phyloP scores from a whole-genome alignment of 1,140 invertebrate genomes.

The Diorhabda carinulata region DNA sequence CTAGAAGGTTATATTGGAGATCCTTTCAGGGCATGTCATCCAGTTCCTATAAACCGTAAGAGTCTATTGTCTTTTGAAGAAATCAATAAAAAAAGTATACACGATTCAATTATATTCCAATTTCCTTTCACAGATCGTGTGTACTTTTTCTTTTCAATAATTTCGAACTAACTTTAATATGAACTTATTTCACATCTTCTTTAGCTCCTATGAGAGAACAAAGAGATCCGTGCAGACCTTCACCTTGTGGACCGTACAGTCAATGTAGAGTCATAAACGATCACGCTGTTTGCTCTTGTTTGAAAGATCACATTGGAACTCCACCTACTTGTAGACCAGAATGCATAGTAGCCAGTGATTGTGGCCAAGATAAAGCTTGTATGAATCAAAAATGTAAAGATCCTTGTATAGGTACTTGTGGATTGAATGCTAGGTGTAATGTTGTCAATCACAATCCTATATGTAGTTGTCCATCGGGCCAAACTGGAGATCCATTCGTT shows the following conservation, averaged over 20 bases:
- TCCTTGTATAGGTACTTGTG: conserved; percentile 72
- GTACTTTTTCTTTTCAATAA: neutral
- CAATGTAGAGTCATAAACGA: conserved; percentile 61
- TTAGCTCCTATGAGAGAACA: conserved; percentile 45
- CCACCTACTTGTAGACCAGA: conserved; percentile 70
- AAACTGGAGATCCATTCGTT: conserved; percentile 70
- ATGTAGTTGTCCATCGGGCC: conserved; percentile 66
- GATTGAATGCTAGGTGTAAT: conserved; percentile 66
- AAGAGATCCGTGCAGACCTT: conserved; percentile 60
- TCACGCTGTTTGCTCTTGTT: conserved; percentile 68
- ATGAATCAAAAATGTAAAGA: conserved; percentile 71
- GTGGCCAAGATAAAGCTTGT: conserved; percentile 64
- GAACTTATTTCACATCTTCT: conserved; percentile 37
- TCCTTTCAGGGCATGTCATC: conserved; percentile 53
- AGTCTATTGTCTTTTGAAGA: conserved; percentile 15
- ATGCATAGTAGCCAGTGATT: conserved; percentile 72
- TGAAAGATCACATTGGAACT: conserved; percentile 62
- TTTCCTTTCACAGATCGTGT: too few relatives aligned
- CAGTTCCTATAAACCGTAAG: conserved; percentile 42
- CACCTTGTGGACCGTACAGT: conserved; percentile 69
- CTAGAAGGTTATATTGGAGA: conserved; percentile 64
- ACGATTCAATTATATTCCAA: neutral
- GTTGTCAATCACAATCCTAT: conserved; percentile 74
- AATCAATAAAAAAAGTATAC: neutral
- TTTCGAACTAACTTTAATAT: neutral